Evolutionary conservation across 2,797 vertebrate species (phyloP), one percentile per base, ranked within the genome.

Genomic region (Pseudomugil gertrudae): DNA sequence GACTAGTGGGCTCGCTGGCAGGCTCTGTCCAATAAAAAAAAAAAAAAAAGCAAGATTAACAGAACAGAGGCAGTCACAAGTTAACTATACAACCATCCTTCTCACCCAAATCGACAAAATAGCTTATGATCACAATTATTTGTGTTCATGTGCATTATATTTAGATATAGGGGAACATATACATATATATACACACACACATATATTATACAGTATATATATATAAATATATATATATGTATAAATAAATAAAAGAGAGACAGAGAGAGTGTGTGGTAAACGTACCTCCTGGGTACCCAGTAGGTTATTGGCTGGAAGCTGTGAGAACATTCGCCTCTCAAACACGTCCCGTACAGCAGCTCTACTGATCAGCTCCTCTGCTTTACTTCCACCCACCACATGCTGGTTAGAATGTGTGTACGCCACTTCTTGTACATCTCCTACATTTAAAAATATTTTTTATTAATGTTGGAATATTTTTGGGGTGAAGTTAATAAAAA

Each of bases 401-500:
- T 87, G 93, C 90, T 99, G 98, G 89, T 99, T 99, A 26, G 98
- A 99, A 84, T 99, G 97, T 66, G 95, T 92, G 59, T 95, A 96
- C 13, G 85, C 91, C 85, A 98, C 96, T 79, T 95, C 96, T 53
- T 87, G 90, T 76, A 98, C 93, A 2, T 91, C 94, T 69, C 89
- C 98, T 98, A 11, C 21, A 21, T 9, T 10, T 47, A 21, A 47
- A 47, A 21, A 66, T 0, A 51, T 9, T 9, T 9, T 56, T 30
- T 0, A 66, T 48, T 53, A 14, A 56, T 30, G 4, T 26, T 63
- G 1, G 53, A 30, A 36, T 13, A 9, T n/a, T 47, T 8, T 47
- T 45, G 19, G 43, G 9, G 21, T 21, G 5, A 30, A 30, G 14
- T 32, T 45, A 0, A 35, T 50, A 47, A 0, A 55, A 45, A 55